Evolutionary conservation across 1,140 invertebrate genomes (phyloP).

Genomic region (Drosophila mojavensis): DNA sequence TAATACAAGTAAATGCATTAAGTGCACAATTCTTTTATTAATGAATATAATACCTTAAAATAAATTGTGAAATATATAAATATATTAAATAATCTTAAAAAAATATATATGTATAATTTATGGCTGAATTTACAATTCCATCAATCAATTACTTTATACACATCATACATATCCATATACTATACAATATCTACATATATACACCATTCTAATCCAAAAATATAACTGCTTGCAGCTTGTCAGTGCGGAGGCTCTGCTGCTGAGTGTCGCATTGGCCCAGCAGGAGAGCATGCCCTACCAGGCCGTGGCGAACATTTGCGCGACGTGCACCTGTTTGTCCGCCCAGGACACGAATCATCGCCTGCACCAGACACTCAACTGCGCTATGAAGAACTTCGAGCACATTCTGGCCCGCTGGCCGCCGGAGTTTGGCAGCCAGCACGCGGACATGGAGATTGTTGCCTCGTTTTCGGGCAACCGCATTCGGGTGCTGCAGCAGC

Average conservation of each 20-base stretch:
- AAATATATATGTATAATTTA: no score
- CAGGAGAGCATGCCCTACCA: constrained; percentile 79
- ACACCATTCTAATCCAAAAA: no score
- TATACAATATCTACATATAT: no score
- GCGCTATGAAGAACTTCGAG: constrained; percentile 76
- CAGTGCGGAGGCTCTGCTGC: constrained; percentile 8
- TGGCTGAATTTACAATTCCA: no score
- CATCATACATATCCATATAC: no score
- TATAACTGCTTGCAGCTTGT: constrained; percentile 36
- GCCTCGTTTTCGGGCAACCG: constrained; percentile 84
- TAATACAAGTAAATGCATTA: no score
- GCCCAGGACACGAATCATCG: constrained; percentile 50
- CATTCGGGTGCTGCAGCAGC: constrained; percentile 79
- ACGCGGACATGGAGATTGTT: constrained; percentile 68
- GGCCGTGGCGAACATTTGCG: constrained; percentile 66
- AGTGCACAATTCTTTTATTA: no score
- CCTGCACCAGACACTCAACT: constrained; percentile 75
- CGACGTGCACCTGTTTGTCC: constrained; percentile 64
- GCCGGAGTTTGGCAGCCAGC: constrained; percentile 56
- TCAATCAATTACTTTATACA: no score
- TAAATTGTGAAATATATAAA: no score
- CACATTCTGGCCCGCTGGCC: constrained; percentile 84
- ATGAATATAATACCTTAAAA: no score
- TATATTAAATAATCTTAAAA: no score
- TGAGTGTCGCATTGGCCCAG: constrained; percentile 35